Evolutionary conservation across 2,113 vertebrate genomes (phyloP).

Genomic region (Canis aureus): DNA sequence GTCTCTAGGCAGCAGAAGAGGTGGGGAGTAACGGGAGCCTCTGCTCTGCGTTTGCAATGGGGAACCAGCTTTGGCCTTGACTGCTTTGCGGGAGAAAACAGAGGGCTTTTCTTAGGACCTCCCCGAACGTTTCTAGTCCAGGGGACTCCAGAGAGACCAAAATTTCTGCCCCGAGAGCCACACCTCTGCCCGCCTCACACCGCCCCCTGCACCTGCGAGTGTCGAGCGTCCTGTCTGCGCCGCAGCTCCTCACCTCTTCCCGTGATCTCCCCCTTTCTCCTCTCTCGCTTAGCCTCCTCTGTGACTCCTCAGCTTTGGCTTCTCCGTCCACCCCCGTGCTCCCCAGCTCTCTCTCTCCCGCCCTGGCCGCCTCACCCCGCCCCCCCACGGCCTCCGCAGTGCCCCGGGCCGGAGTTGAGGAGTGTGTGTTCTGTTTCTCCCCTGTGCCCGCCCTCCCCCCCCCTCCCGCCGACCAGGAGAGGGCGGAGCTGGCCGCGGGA

Average conservation of each 20-base stretch:
- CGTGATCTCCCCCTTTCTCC: not conserved
- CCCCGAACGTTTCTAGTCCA: not conserved
- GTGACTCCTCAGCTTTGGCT: not conserved
- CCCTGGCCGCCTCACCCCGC: not conserved
- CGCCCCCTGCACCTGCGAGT: not conserved
- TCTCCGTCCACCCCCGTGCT: not conserved
- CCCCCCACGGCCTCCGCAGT: slow-evolving; percentile 47
- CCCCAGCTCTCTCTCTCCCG: not conserved
- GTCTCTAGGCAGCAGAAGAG: slow-evolving; percentile 61
- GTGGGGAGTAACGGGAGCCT: not conserved
- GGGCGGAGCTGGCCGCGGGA: slow-evolving; percentile 96
- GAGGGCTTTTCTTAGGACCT: not conserved
- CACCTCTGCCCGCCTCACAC: not conserved
- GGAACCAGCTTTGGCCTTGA: not conserved
- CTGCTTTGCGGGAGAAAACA: slow-evolving; percentile 36
- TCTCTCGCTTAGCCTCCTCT: not conserved
- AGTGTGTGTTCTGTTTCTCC: slow-evolving; percentile 88
- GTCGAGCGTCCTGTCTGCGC: not conserved
- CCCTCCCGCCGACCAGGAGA: slow-evolving; percentile 92
- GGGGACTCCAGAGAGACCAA: slow-evolving; percentile 64
- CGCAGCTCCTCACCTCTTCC: not conserved
- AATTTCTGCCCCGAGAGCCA: slow-evolving; percentile 54
- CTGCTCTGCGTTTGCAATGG: not conserved
- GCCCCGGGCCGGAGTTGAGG: slow-evolving; percentile 91
- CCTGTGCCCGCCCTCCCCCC: slow-evolving; percentile 78